Evolutionary conservation across 2,888 invertebrate genomes (phyloP).

Genomic region (Serrognathus titanus): DNA sequence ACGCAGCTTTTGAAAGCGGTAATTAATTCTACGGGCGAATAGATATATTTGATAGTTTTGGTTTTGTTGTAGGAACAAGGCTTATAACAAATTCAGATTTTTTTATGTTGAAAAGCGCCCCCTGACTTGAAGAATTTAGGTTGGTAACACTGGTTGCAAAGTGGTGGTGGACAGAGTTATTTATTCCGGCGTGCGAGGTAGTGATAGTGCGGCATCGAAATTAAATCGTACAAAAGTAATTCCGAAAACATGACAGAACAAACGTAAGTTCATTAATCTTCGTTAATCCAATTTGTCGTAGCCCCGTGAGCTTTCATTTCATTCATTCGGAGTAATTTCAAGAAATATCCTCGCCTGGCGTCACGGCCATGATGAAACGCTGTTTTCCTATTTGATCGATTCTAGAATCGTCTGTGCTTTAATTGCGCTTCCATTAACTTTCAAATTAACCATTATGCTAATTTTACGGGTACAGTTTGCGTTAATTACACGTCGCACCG

Average conservation of each 20-base stretch:
- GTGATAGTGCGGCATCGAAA: constrained; percentile 3
- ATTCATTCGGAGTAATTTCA: not conserved
- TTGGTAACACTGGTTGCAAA: not conserved
- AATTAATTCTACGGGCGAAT: too few relatives aligned
- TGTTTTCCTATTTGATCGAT: constrained; percentile 34
- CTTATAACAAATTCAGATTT: too few relatives aligned
- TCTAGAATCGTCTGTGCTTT: constrained; percentile 34
- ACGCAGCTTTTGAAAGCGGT: too few relatives aligned
- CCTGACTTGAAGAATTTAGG: too few relatives aligned
- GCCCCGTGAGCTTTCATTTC: not conserved
- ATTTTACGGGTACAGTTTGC: not conserved
- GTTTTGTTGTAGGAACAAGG: too few relatives aligned
- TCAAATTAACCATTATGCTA: not conserved
- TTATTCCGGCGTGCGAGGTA: constrained; percentile 12
- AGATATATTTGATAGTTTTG: too few relatives aligned
- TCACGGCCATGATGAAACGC: constrained; percentile 40
- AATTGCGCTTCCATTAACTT: not conserved
- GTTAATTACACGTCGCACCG: not conserved
- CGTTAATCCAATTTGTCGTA: not conserved
- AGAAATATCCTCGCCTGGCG: constrained; percentile 18
- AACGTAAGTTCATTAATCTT: constrained; percentile 30
- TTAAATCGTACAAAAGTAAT: constrained; percentile 1
- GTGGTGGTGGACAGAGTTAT: constrained; percentile 17
- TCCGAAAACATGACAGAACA: constrained; percentile 34
- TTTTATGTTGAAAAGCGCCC: too few relatives aligned